Base-by-base conservation (phyloP, 2,888 invertebrate species). In the Gryllus longicercus region DNA sequence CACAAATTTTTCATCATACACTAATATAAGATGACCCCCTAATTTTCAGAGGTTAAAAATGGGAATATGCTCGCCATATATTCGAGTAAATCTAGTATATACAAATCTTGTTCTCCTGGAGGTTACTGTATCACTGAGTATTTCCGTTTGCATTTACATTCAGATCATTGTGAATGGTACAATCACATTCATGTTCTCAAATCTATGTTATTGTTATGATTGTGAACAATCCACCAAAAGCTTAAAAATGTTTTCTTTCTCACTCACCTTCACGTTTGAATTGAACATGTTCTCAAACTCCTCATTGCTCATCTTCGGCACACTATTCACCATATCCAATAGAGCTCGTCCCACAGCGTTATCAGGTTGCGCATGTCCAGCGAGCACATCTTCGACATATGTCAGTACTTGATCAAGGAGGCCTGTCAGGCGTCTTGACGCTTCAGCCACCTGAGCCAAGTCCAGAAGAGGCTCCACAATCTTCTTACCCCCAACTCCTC, bases 201-300 rank as follows among this genome's bases (percentile, higher is more conserved):
- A 38, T 38, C 38, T 38, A 38, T 38, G 38, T 38, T 38, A 38
- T 8, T 0, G 8, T 38, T 38, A 38, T 38, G 8, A 38, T 5
- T 38, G 38, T 38, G 8, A 38, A 38, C 8, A 0, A 38, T 38
- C 25, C 38, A 38, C 5, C 38, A 38, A 38, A 38, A 38, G 1
- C 5, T 38, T 38, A 8, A 38, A 38, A 38, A 38, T 8, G 8
- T 38, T 38, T 38, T 38, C 38, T 38, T 76, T 11, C 14, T 8
- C 79, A 84, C 84, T 82, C 85, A 91, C 91, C 88, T 99, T 98
- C 87, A 98, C 95, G 86, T 96, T 96, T 84, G 96, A 94, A 86
- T 98, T 98, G 87, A 99, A 94, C 93, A 98, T 96, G 84, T 95
- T 93, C 74, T 96, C 96, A 87, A 98, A 96, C 86, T 96, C 94